These are phyloP conservation scores for Cataglyphis altisquamis DNA, from an alignment of 2,888 invertebrate genomes.

Conservation along the genomic window DNA sequence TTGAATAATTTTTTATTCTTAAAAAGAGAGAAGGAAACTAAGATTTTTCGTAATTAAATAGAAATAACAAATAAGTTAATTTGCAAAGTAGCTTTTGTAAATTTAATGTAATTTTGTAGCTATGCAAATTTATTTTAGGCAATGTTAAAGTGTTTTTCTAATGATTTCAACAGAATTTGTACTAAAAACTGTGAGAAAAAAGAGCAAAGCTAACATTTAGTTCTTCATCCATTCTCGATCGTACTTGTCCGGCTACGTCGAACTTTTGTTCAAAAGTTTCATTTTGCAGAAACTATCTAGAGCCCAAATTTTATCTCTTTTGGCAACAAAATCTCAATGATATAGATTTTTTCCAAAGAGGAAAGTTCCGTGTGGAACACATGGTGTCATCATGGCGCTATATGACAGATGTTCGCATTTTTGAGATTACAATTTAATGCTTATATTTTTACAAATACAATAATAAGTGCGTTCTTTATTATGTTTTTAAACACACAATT, in stretches of 20 bases:
- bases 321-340: neutral
- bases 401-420: neutral
- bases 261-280: slow-evolving; percentile 17
- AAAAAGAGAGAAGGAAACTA: neutral
- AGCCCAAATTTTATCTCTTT: neutral
- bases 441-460: neutral
- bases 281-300: neutral
- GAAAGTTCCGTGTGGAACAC: neutral
- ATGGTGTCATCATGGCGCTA: neutral
- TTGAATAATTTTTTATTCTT: neutral
- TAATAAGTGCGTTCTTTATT: neutral
- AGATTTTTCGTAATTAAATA: neutral
- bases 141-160: neutral
- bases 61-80: neutral
- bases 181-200: neutral
- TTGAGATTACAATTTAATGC: neutral
- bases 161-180: neutral
- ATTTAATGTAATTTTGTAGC: slow-evolving; percentile 3
- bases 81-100: neutral
- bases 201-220: neutral
- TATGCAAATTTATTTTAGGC: neutral
- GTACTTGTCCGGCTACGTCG: neutral
- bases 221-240: slow-evolving; percentile 12
- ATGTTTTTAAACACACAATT: neutral
- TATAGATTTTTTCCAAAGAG: neutral